Percentiles rank a stretch among this genome's conserved stretches.
Conservation (phyloP, 2,113 vertebrate species). For the Tetraodon nigroviridis region DNA sequence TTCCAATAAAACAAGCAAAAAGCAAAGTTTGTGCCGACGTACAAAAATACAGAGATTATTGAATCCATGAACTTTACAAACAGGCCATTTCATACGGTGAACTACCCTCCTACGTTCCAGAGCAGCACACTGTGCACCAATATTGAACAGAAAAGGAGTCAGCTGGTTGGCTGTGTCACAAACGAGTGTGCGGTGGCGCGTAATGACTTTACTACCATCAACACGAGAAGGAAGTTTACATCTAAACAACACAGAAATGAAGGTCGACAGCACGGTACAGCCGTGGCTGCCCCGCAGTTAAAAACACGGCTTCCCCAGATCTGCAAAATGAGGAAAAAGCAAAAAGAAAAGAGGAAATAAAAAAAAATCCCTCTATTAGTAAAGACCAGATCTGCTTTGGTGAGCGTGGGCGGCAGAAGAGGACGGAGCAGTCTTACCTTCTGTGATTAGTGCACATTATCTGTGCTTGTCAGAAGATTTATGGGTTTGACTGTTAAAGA, state of each 20-base stretch:
- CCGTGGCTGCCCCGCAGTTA: conserved; percentile 43
- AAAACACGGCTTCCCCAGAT: conserved; percentile 57
- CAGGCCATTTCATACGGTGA: conserved; percentile 72
- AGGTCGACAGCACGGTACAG: conserved; percentile 26
- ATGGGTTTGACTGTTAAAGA: conserved; percentile 63
- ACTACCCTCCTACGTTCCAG: conserved; percentile 75
- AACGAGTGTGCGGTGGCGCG: conserved; percentile 69
- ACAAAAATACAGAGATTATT: conserved; percentile 58
- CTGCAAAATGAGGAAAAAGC: conserved; percentile 24
- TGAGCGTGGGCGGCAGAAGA: conserved; percentile 4
- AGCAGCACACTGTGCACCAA: conserved; percentile 66
- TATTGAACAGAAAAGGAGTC: conserved; percentile 49
- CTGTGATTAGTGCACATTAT: conserved; percentile 63
- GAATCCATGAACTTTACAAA: conserved; percentile 44
- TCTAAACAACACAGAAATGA: conserved; percentile 61
- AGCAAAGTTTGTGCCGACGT: conserved; percentile 58
- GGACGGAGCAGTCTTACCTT: conserved; percentile 50
- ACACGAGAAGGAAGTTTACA: conserved; percentile 66
- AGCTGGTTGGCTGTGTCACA: conserved; percentile 77
- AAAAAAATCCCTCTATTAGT: conserved; percentile 5
- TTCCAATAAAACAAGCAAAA: conserved; percentile 58
- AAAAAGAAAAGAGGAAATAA: conserved; percentile 9
- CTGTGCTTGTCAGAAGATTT: conserved; percentile 74
- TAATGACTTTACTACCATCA: conserved; percentile 81
- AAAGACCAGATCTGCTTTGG: neutral